Percentiles rank a stretch among this genome's conserved stretches.
phyloP scores from a whole-genome alignment of 2,797 vertebrate species.

The Cryptoprocta ferox region DNA sequence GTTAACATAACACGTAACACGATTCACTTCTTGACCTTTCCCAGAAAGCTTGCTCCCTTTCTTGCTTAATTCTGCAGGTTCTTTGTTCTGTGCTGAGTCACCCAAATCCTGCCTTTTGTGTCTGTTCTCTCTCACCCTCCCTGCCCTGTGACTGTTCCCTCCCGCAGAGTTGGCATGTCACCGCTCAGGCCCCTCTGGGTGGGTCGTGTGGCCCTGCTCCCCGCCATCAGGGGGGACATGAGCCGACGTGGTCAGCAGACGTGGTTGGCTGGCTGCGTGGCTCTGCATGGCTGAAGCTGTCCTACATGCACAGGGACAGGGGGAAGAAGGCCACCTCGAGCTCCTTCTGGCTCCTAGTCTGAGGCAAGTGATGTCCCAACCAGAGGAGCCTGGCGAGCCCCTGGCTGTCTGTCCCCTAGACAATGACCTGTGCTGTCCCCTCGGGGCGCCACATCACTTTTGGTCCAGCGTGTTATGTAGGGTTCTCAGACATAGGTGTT shows the following conservation, averaged over 20 bases:
- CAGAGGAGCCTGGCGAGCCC: not conserved
- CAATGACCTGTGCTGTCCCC: not conserved
- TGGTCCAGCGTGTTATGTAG: not conserved
- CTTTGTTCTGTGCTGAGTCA: slow-evolving; percentile 59
- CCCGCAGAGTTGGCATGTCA: not conserved
- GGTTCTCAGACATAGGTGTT: not conserved
- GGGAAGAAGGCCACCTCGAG: accelerated
- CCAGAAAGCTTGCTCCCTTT: not conserved
- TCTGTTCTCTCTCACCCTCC: not conserved
- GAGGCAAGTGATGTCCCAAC: not conserved
- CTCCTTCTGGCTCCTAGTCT: not conserved
- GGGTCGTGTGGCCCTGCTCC: not conserved
- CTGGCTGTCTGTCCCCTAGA: not conserved
- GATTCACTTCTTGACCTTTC: not conserved
- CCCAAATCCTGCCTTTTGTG: not conserved
- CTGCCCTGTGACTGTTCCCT: not conserved
- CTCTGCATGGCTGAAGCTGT: not conserved
- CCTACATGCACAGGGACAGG: not conserved
- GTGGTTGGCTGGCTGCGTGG: accelerated
- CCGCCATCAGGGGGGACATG: accelerated
- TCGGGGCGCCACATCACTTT: not conserved
- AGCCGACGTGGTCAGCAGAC: not conserved
- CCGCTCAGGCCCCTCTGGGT: not conserved
- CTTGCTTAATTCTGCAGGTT: not conserved
- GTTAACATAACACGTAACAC: not conserved